phyloP scores from a whole-genome alignment of 2,797 vertebrate genomes.

The Argyrosomus regius region DNA sequence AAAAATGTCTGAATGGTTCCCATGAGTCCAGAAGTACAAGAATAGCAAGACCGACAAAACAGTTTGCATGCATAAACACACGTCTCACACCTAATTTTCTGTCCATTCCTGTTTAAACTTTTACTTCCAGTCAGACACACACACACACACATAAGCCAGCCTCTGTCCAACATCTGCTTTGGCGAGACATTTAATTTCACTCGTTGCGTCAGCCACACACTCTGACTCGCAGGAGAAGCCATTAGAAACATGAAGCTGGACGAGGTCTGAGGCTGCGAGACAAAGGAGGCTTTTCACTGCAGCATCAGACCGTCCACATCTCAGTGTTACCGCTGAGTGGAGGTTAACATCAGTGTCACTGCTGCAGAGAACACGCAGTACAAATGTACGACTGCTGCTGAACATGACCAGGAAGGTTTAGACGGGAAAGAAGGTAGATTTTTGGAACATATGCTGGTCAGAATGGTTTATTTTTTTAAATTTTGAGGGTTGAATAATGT shows the following conservation, averaged over 20 bases:
- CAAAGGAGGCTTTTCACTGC: constrained; percentile 70
- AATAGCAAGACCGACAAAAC: neutral
- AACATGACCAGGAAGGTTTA: constrained; percentile 1
- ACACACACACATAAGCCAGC: neutral
- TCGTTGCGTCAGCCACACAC: constrained; percentile 58
- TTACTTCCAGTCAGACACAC: constrained; percentile 23
- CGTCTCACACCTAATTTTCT: constrained; percentile 24
- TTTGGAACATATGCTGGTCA: neutral
- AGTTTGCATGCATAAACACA: constrained; percentile 1
- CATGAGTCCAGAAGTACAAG: neutral
- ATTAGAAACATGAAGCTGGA: constrained; percentile 63
- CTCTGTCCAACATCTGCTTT: constrained; percentile 66
- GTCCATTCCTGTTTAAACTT: constrained; percentile 35
- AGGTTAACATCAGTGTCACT: constrained; percentile 8
- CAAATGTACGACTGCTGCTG: neutral
- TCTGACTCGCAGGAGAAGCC: constrained; percentile 60
- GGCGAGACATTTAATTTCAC: constrained; percentile 69
- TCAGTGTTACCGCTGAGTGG: neutral
- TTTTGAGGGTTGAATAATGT: neutral
- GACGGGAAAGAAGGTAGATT: neutral
- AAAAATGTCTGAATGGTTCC: neutral
- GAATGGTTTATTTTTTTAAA: too few relatives aligned
- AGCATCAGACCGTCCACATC: constrained; percentile 7
- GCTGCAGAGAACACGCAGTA: neutral
- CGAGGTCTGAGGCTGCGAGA: constrained; percentile 56